These are phyloP conservation scores for Tragelaphus scriptus DNA, from an alignment of 2,113 vertebrate genomes.

Conservation along the genomic window DNA sequence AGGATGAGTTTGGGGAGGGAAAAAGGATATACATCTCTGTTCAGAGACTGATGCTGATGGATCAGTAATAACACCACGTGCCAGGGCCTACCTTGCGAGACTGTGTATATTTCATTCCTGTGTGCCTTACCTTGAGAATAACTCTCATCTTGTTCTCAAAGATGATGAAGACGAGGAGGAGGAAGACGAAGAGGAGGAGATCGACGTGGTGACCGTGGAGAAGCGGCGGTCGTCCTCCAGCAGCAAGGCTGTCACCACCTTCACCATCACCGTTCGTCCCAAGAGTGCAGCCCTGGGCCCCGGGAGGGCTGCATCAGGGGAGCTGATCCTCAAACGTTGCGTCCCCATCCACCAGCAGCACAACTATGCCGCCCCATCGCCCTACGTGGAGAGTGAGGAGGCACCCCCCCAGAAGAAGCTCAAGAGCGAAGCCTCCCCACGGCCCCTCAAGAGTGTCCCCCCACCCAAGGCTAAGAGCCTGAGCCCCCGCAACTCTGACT, in stretches of 20 bases:
- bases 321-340: constrained; percentile 93
- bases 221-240: constrained; percentile 88
- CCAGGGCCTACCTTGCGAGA: neutral
- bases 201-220: constrained; percentile 96
- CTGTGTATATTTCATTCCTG: neutral
- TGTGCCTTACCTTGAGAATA: constrained; percentile 36
- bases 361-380: constrained; percentile 96
- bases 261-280: constrained; percentile 83
- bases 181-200: constrained; percentile 94
- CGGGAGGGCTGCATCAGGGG: constrained; percentile 81
- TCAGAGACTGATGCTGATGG: neutral
- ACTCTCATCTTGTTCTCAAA: constrained; percentile 20
- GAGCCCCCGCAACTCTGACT: constrained; percentile 93
- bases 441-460: constrained; percentile 78
- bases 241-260: constrained; percentile 81
- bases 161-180: constrained; percentile 91
- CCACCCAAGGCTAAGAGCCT: constrained; percentile 86
- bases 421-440: constrained; percentile 80
- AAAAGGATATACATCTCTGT: neutral
- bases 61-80: neutral
- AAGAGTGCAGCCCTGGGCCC: constrained; percentile 77
- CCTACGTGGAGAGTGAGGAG: constrained; percentile 89
- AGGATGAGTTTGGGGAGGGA: neutral
- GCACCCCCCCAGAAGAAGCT: constrained; percentile 89
- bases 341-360: constrained; percentile 98